Evolutionary conservation across 2,797 vertebrate genomes (phyloP).

Genomic region (Enteromius mattozi): DNA sequence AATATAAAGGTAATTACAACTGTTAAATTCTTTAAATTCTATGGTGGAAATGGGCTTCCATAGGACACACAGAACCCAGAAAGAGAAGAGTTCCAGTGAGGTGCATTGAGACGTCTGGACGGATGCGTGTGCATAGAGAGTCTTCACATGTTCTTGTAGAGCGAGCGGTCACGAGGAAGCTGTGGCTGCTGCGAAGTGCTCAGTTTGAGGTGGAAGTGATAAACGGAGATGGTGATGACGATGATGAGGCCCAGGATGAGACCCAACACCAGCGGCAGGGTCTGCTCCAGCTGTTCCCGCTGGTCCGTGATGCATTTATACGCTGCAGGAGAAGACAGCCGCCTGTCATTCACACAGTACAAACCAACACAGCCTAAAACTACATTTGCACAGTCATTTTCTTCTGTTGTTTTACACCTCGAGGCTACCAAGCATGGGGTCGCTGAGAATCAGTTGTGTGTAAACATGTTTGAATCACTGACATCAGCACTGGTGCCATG

Average conservation of each 20-base stretch:
- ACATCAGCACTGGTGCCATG: background rate
- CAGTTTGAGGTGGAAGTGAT: constrained; percentile 96
- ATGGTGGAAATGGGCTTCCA: background rate
- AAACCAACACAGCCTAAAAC: background rate
- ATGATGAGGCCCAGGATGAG: constrained; percentile 90
- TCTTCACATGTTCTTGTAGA: constrained; percentile 97
- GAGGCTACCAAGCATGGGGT: background rate
- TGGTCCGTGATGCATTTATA: constrained; percentile 94
- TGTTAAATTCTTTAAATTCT: background rate
- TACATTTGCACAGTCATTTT: background rate
- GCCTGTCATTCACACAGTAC: background rate
- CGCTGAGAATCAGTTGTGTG: background rate
- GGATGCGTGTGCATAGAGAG: constrained; percentile 57
- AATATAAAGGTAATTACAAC: too few relatives aligned
- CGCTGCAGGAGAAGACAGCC: constrained; percentile 64
- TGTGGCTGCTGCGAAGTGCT: constrained; percentile 85
- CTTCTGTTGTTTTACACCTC: background rate
- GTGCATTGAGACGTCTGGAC: background rate
- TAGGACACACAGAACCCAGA: background rate
- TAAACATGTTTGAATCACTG: background rate
- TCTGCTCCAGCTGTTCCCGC: constrained; percentile 92
- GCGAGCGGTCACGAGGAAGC: constrained; percentile 91
- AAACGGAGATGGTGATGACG: constrained; percentile 87
- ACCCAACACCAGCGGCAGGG: constrained; percentile 90
- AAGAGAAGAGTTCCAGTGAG: too few relatives aligned